Evolutionary conservation across 2,797 vertebrate species (phyloP), one percentile per base, ranked within the genome.

Genomic region (Gymnodraco acuticeps): DNA sequence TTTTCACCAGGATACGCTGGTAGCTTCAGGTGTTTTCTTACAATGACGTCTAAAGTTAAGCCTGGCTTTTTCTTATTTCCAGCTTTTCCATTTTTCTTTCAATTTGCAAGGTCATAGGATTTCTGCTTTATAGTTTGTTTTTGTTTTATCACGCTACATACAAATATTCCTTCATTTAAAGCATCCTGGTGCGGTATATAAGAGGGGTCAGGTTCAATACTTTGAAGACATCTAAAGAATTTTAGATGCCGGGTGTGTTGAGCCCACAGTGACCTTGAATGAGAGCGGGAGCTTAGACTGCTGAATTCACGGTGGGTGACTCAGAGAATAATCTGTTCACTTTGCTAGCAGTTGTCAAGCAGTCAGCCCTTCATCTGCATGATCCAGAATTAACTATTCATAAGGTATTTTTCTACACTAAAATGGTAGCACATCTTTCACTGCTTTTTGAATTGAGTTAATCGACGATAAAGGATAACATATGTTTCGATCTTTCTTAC

Each of bases 341-440:
- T 91, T 87, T 82, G 77, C 78, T 42, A 67, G 77, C 69, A 84
- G 86, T 82, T 83, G 80, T 85, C 83, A 78, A 68, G 81, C 83
- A 85, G 84, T 84, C 85, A 70, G 70, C 19, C 74, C 80, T 73
- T 91, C 84, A 87, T 88, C 82, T 85, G 85, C 80, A 88, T 89
- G 86, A 91, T 80, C 83, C 81, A 60, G 33, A 87, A 81, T 92
- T 84, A 81, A 91, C 88, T 84, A 89, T 92, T 91, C 86, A 91
- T 80, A 9, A 84, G 64, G 73, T 64, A 43, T 73, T 78, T 80
- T 84, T 87, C 71, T 61, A 58, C 76, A 66, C 70, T 56, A 47
- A 87, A 78, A 70, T 51, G 70, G 59, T 31, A 41, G 27, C 80
- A 73, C 65, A 48, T 75, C 47, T 68, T 75, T 38, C 55, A 62